phyloP scores from a whole-genome alignment of 2,113 vertebrate genomes.

The Ochotona princeps region DNA sequence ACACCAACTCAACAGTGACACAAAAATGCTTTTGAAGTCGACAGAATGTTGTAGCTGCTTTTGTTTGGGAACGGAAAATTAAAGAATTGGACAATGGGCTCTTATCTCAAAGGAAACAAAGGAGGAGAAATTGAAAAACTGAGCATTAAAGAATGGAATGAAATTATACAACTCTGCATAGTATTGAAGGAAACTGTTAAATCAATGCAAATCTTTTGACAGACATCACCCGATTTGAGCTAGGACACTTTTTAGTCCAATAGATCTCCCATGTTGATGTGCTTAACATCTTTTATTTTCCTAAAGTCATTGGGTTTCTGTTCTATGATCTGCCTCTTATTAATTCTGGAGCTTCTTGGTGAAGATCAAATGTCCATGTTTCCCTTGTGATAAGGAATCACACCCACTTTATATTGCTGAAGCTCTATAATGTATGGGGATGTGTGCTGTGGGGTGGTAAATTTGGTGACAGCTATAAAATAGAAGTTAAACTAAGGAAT shows the following conservation, averaged over 20 bases:
- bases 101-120: slow-evolving; percentile 62
- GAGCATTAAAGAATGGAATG: background rate
- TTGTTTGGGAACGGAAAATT: slow-evolving; percentile 56
- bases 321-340: background rate
- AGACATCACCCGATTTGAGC: background rate
- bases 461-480: background rate
- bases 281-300: accelerated
- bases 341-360: background rate
- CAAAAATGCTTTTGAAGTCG: slow-evolving; percentile 53
- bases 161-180: background rate
- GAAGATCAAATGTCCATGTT: slow-evolving; percentile 6
- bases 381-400: background rate
- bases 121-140: background rate
- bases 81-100: slow-evolving; percentile 15
- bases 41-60: slow-evolving; percentile 13
- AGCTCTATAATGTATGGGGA: background rate
- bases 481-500: background rate
- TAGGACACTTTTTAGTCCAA: background rate
- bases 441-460: background rate
- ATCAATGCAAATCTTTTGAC: background rate
- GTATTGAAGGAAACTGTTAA: background rate
- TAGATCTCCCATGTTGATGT: background rate
- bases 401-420: background rate
- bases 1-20: slow-evolving; percentile 4
- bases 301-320: background rate